These are phyloP conservation scores for Gallinago media DNA, from an alignment of 2,113 vertebrate genomes.

Conservation along the genomic window DNA sequence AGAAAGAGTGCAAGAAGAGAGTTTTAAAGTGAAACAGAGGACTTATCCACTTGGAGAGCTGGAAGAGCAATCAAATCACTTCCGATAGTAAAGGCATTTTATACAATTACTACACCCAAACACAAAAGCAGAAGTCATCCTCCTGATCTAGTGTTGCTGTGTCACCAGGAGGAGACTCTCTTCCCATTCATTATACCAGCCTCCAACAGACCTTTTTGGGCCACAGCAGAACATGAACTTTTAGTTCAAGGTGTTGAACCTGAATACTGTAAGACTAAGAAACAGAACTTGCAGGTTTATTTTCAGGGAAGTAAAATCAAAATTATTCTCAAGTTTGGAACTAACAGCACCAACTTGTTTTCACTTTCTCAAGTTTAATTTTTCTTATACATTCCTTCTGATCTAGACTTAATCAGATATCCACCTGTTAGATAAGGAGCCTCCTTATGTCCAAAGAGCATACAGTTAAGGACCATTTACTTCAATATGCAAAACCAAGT, in stretches of 20 bases:
- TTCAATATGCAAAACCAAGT: neutral
- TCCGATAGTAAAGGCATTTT: neutral
- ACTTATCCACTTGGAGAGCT: neutral
- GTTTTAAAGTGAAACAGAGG: neutral
- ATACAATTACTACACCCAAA: accelerated
- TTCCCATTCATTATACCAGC: neutral
- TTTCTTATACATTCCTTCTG: neutral
- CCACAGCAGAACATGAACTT: neutral
- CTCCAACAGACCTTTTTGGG: neutral
- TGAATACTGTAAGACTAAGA: neutral
- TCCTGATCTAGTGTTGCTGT: neutral
- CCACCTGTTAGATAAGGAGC: neutral
- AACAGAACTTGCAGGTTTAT: neutral
- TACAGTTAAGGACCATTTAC: neutral
- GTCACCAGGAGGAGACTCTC: neutral
- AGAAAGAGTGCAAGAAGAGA: neutral
- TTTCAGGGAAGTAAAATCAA: neutral
- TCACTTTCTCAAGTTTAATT: neutral
- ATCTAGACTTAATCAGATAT: neutral
- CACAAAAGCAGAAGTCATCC: neutral
- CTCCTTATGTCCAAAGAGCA: neutral
- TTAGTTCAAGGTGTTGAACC: neutral
- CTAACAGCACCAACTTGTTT: neutral
- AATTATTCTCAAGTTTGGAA: neutral
- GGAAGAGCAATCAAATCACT: neutral